phyloP scores from a whole-genome alignment of 2,888 invertebrate genomes.

The Aphodius granarius region DNA sequence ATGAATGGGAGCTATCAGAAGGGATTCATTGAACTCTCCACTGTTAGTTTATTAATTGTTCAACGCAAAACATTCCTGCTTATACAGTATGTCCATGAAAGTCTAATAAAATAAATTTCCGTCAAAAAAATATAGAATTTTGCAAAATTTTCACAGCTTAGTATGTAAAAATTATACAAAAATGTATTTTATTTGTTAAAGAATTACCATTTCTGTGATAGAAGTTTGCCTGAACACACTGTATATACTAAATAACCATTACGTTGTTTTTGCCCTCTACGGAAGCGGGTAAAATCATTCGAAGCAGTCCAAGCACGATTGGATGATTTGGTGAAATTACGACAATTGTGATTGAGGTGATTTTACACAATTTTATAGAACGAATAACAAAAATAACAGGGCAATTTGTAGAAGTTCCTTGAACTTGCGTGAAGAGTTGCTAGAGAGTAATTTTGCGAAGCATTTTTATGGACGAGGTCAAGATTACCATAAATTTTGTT shows the following conservation, averaged over 20 bases:
- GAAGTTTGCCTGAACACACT: too few relatives aligned
- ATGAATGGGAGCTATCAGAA: neutral
- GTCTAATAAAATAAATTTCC: too few relatives aligned
- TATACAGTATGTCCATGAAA: neutral
- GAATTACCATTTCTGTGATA: too few relatives aligned
- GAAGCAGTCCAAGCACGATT: neutral
- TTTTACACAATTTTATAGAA: neutral
- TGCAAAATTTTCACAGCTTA: too few relatives aligned
- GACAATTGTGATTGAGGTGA: neutral
- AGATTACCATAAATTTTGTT: neutral
- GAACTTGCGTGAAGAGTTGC: neutral
- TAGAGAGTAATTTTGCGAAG: neutral
- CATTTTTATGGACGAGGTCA: neutral
- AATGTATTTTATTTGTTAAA: too few relatives aligned
- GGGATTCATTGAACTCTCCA: neutral
- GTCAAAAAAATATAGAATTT: too few relatives aligned
- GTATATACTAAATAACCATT: too few relatives aligned
- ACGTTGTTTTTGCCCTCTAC: neutral
- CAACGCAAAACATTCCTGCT: neutral
- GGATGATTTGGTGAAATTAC: neutral
- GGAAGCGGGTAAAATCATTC: neutral
- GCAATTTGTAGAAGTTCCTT: neutral
- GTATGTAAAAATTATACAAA: too few relatives aligned
- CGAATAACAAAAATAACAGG: neutral
- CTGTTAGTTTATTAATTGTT: neutral